Evolutionary conservation across 2,888 invertebrate genomes (phyloP).

Genomic region (Temnothorax ravouxi): DNA sequence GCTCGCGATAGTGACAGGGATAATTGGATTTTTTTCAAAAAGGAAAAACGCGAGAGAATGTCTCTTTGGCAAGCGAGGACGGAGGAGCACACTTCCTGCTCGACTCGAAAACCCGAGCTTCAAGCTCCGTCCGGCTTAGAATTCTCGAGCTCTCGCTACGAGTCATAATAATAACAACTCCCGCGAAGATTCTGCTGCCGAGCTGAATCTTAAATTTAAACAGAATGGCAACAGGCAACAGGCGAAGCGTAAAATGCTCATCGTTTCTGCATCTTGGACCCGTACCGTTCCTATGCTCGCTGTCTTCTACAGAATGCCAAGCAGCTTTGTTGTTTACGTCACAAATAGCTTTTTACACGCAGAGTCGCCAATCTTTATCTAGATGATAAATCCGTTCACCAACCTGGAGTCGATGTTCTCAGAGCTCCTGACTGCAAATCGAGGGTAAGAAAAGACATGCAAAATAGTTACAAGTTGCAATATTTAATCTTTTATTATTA

Average conservation of each 20-base stretch:
- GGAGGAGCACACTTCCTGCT: slow-evolving; percentile 62
- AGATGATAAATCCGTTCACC: not conserved
- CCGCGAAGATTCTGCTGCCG: slow-evolving; percentile 65
- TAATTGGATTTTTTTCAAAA: slow-evolving; percentile 71
- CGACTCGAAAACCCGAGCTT: slow-evolving; percentile 60
- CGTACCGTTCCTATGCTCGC: not conserved
- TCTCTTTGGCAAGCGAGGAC: slow-evolving; percentile 58
- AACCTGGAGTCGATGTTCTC: not conserved
- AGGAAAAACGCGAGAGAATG: not conserved
- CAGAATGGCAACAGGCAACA: slow-evolving; percentile 59
- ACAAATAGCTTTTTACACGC: not conserved
- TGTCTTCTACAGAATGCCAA: not conserved
- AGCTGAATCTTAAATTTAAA: slow-evolving; percentile 72
- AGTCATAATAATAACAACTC: slow-evolving; percentile 72
- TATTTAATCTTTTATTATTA: not conserved
- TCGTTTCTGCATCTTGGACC: slow-evolving; percentile 13
- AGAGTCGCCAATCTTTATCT: not conserved
- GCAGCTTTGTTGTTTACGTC: not conserved
- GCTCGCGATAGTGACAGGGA: slow-evolving; percentile 52
- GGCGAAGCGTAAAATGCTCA: slow-evolving; percentile 25
- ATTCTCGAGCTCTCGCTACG: slow-evolving; percentile 52
- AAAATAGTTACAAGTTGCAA: not conserved
- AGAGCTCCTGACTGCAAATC: not conserved
- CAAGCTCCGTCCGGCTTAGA: slow-evolving; percentile 52
- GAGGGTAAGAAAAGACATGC: not conserved